Evolutionary conservation across 2,797 vertebrate genomes (phyloP).

Genomic region (Poliocrania exsul): DNA sequence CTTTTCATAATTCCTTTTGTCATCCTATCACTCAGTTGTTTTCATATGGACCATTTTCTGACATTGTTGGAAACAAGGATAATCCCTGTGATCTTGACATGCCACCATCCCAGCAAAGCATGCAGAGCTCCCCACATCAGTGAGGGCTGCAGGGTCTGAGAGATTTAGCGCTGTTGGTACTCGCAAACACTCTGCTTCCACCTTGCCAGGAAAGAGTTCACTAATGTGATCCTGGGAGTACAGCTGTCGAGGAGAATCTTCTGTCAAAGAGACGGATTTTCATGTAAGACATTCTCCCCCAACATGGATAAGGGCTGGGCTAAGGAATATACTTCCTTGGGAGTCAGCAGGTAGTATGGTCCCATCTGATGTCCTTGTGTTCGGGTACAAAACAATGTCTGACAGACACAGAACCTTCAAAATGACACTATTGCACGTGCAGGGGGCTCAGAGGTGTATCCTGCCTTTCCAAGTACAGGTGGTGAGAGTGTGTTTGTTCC

Average conservation of each 20-base stretch:
- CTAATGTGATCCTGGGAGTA: background rate
- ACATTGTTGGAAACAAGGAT: background rate
- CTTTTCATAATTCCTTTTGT: conserved; percentile 36
- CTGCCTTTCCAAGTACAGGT: background rate
- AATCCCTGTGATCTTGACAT: background rate
- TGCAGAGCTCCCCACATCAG: fast-evolving
- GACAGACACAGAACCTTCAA: background rate
- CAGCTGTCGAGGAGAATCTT: background rate
- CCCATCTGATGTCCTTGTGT: background rate
- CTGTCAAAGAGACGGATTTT: background rate
- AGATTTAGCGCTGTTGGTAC: background rate
- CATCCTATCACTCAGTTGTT: background rate
- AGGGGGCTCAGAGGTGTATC: background rate
- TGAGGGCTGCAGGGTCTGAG: background rate
- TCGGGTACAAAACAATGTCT: background rate
- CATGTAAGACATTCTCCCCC: background rate
- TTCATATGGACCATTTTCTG: background rate
- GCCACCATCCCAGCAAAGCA: background rate
- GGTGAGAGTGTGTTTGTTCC: background rate
- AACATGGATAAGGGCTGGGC: fast-evolving
- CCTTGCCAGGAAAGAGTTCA: background rate
- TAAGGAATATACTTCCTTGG: fast-evolving
- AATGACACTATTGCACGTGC: fast-evolving
- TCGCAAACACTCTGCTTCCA: background rate
- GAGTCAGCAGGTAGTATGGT: background rate